Evolutionary conservation across 35 echinoderm and acorn worm species (phyloP), one percentile per base, ranked within the genome.

Genomic region (Acanthaster planci): DNA sequence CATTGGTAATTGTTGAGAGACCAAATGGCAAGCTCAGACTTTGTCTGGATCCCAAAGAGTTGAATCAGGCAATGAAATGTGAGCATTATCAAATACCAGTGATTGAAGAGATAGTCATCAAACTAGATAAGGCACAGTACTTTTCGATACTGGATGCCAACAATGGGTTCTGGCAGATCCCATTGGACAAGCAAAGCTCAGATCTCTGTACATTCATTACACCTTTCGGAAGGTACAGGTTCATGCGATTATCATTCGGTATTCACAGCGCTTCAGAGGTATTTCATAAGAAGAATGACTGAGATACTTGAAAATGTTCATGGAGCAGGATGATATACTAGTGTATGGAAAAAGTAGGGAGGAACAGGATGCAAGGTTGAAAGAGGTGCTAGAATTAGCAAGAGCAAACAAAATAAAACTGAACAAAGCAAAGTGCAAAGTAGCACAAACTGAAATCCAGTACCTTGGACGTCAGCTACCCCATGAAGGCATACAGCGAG

Each of bases 141-240:
- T 93, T 93, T 37, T 52, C 80, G 7, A 52, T 85, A 22, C 57
- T 88, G 18, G 91, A 93, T 82, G 91, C 86, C 12, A 94, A 86
- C 78, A 90, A 78, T 87, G 92, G 82, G 18, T 89, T 90, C 78
- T 90, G 87, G 87, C 87, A 83, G 80, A 84, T 93, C 54, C 42
- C 56, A 39, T 56, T 90, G 27, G 92, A 94, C 40, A 76, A 76
- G 34, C 34, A 80, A 36, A 90, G 87, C 40, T 37, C 83, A 42
- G 67, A 87, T 82, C 81, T 90, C 29, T 94, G 92, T 50, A 85
- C 80, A 26, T 86, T 94, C 40, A 90, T 82, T 30, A 85, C 92
- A 50, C 84, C 93, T 0, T 95, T 91, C 84, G 80, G 93, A 8
- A 60, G 88, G 32, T 95, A 91, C 78, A 78, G 79, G n/a, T 95